Conservation (phyloP, 1,140 invertebrate genomes). For the Diploscapter pachys region DNA sequence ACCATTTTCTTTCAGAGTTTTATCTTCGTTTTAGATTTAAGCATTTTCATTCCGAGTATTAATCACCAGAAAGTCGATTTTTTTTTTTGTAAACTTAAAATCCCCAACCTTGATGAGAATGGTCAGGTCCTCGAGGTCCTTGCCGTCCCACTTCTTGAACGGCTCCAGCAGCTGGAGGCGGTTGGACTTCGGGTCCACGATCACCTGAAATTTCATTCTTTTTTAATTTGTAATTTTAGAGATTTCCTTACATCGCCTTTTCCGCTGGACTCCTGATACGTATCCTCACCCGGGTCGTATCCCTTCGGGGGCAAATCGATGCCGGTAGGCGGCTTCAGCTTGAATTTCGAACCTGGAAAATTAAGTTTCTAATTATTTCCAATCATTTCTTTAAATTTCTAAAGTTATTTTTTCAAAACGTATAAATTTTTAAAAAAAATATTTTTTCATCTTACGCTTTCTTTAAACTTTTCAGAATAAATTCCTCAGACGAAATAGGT, state of each 20-base stretch:
- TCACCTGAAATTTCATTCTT: constrained; percentile 68
- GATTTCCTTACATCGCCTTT: constrained; percentile 59
- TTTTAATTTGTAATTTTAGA: too few relatives aligned
- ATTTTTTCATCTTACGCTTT: too few relatives aligned
- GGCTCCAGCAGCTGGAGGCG: constrained; percentile 89
- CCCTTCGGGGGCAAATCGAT: constrained; percentile 87
- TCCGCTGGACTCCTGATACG: constrained; percentile 82
- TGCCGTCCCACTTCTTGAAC: constrained; percentile 92
- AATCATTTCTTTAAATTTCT: too few relatives aligned
- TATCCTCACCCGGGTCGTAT: constrained; percentile 94
- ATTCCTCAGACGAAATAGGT: too few relatives aligned
- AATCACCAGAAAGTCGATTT: too few relatives aligned
- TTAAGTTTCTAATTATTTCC: too few relatives aligned
- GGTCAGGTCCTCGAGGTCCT: constrained; percentile 83
- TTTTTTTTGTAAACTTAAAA: background rate
- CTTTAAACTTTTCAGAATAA: too few relatives aligned
- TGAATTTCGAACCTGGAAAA: constrained; percentile 80
- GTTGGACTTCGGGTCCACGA: constrained; percentile 82
- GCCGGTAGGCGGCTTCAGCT: constrained; percentile 80
- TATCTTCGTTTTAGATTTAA: too few relatives aligned
- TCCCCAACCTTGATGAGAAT: constrained; percentile 81
- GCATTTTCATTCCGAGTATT: too few relatives aligned
- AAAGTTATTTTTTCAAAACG: too few relatives aligned
- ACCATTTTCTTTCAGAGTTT: too few relatives aligned
- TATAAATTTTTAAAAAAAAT: too few relatives aligned